phyloP scores from a whole-genome alignment of 2,797 vertebrate genomes.

The Xenops minutus region DNA sequence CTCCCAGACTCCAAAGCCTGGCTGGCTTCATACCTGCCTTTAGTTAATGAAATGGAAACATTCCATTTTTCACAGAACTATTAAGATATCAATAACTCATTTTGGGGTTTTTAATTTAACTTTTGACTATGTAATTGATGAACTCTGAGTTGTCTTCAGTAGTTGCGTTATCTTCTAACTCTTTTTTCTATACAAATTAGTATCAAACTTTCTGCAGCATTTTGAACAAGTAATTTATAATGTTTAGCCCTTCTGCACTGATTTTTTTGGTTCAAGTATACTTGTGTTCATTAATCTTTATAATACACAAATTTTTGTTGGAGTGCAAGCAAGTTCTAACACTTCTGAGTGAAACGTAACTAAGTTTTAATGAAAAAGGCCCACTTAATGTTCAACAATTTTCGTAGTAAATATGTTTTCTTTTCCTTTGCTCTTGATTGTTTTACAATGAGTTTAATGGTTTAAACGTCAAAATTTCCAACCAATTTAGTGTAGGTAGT shows the following conservation, averaged over 20 bases:
- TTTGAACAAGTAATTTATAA: not conserved
- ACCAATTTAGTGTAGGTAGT: not conserved
- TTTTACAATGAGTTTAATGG: not conserved
- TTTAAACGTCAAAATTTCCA: not conserved
- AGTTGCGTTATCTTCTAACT: not conserved
- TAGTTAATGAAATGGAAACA: not conserved
- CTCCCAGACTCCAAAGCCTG: not conserved
- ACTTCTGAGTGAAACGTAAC: not conserved
- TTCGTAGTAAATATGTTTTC: not conserved
- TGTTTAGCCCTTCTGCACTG: not conserved
- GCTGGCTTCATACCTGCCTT: not conserved
- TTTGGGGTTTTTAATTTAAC: not conserved
- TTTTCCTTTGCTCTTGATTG: not conserved
- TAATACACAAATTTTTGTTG: not conserved
- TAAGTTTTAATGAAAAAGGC: not conserved
- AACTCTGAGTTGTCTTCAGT: not conserved
- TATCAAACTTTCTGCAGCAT: not conserved
- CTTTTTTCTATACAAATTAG: not conserved
- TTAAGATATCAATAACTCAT: slow-evolving; percentile 1
- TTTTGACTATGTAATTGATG: not conserved
- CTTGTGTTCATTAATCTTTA: not conserved
- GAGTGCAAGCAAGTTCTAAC: not conserved
- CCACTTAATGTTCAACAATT: not conserved
- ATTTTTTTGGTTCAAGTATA: not conserved
- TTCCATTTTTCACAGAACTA: not conserved